These are phyloP conservation scores for Andrena trimmerana DNA, from an alignment of 2,888 invertebrate genomes.

Conservation along the genomic window DNA sequence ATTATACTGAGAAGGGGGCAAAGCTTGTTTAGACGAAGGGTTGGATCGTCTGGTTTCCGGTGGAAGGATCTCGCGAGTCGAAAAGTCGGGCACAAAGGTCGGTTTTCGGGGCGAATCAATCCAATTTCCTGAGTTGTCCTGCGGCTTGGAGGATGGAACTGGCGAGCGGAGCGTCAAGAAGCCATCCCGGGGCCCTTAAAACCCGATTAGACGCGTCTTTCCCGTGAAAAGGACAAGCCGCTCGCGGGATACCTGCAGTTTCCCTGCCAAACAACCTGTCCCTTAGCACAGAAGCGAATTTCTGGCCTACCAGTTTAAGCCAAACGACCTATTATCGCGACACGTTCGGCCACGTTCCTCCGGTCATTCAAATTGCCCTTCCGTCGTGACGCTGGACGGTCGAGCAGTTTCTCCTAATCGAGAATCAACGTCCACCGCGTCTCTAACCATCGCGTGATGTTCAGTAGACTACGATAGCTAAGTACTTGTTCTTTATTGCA, in stretches of 20 bases:
- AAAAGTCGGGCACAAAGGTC: conserved; percentile 62
- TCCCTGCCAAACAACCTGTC: conserved; percentile 73
- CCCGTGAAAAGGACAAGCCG: conserved; percentile 34
- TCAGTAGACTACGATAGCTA: neutral
- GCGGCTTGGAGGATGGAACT: conserved; percentile 20
- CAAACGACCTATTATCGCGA: conserved; percentile 77
- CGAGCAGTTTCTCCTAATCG: conserved; percentile 12
- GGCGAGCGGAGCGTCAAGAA: conserved; percentile 72
- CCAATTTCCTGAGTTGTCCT: conserved; percentile 56
- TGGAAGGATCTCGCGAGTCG: conserved; percentile 51
- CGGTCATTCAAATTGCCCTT: conserved; percentile 5
- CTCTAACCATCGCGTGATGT: neutral
- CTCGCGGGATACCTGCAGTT: conserved; percentile 63
- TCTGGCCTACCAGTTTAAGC: conserved; percentile 72
- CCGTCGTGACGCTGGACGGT: neutral
- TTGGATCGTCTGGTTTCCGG: neutral
- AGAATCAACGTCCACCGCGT: neutral
- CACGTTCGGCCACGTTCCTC: conserved; percentile 75
- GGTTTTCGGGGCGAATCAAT: conserved; percentile 49
- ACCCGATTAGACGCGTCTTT: conserved; percentile 75
- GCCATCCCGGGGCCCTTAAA: conserved; percentile 70
- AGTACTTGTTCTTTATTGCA: neutral
- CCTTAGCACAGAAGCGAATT: conserved; percentile 57
- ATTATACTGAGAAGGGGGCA: neutral
- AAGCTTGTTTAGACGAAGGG: neutral